Base-by-base conservation (phyloP, 1,140 invertebrate species). In the Halyomorpha halys region DNA sequence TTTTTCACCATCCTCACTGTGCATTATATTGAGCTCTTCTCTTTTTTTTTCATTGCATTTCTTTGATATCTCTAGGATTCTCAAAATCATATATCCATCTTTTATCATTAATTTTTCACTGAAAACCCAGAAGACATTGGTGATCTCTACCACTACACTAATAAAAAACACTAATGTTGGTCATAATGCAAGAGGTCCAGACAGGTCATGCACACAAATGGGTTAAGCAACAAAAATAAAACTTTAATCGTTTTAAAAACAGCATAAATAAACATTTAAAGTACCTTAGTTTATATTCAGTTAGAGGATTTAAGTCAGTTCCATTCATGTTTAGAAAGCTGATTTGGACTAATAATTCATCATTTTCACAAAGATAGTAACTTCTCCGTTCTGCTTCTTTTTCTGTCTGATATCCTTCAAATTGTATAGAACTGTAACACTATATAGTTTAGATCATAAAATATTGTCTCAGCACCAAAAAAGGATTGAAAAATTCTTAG, bases 381-480 rank as follows among this genome's bases (percentile, higher is more conserved):
- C 74, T 71, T 67, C 69, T 66, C 25, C 67, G 62, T 19, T 78
- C 75, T 23, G 82, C 71, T 19, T 75, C 74, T 30, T 70, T 67
- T 69, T 81, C 79, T 44, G 70, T 73, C 2, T 69, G 61, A 68
- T 76, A 77, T 1, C 74, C 72, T 59, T 76, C 73, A 69, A 83
- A 78, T 82, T 81, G 66, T 85, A 72, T 34, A 56, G 61, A 73
- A 25, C 78, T 75, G 65, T 83, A 75, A 72, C 83, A 85, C 78
- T 83, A n/a, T 8, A 23, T 16, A 27, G 2, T 4, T 5, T 21
- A 25, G 6, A 59, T 21, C 15, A 34, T 8, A 21, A 4, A 59
- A 2, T 59, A 2, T 27, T 27, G 16, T 23, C 16, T 2, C 15
- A 23, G 8, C 27, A 27, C 3, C 16, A 59, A 2, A 16, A 59